Base-by-base conservation (phyloP, 2,797 vertebrate genomes). In the Hafferia zeledoni region DNA sequence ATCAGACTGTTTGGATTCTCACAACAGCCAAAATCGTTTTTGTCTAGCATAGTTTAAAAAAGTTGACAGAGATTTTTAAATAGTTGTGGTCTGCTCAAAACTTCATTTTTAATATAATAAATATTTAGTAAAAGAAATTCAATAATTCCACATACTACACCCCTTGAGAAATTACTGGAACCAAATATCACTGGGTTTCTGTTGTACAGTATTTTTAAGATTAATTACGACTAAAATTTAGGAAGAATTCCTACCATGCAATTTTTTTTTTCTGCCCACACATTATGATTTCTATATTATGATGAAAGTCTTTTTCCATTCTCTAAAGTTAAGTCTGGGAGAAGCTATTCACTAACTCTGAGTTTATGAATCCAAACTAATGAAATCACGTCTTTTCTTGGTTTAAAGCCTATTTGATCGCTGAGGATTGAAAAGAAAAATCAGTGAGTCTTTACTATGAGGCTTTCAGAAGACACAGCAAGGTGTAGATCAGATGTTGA, bases 381-480 rank as follows among this genome's bases (percentile, higher is more conserved):
- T 78, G 87, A 92, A 96, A 94, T 94, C 69, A 75, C 17, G 10
- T 43, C 69, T 94, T 85, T 89, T 91, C 89, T 90, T 93, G 85
- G 91, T 95, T 94, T 94, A 95, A 89, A 96, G 79, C 61, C 79
- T 71, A 22, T 80, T 89, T 88, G 76, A 86, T 94, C 53, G 1
- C 37, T 5, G 57, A 46, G 69, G 76, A 89, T 50, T 94, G 87
- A 91, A 91, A 87, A 75, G 84, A 72, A 92, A 91, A 93, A 96
- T 87, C 94, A 94, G 78, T 12, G 9, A 11, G 81, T 27, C 78
- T 92, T 92, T 68, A 24, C 47, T 35, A 5, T 5, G 44, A 27
- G 35, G 52, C 57, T 90, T 93, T 88, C 79, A 77, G 87, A 57
- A 61, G 68, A 68, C 50, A 27, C 0, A 39, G 87, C 44, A 80